phyloP scores from a whole-genome alignment of 2,797 vertebrate genomes.

The Enteromius unitaeniatus region DNA sequence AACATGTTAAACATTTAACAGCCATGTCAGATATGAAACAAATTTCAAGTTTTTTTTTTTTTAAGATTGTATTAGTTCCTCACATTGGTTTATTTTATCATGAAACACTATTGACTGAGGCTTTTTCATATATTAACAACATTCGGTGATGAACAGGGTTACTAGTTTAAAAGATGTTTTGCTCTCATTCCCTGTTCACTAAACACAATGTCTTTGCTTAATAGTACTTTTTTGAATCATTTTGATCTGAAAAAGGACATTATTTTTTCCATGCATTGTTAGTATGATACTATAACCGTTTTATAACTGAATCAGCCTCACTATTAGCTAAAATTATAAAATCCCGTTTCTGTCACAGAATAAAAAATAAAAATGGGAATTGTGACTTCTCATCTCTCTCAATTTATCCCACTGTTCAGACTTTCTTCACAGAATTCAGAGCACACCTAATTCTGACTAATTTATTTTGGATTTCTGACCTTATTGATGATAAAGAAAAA shows the following conservation, averaged over 20 bases:
- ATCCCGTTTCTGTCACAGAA: neutral
- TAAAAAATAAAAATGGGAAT: neutral
- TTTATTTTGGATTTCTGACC: neutral
- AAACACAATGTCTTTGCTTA: neutral
- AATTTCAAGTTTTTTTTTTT: neutral
- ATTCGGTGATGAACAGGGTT: neutral
- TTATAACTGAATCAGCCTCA: neutral
- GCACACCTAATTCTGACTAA: neutral
- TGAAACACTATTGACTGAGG: neutral
- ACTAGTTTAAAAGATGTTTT: neutral
- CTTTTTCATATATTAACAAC: neutral
- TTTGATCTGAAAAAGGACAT: neutral
- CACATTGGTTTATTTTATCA: neutral
- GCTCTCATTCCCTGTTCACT: neutral
- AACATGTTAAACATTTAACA: constrained; percentile 2
- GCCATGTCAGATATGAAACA: neutral
- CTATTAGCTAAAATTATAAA: too few species aligned
- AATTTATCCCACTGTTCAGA: neutral
- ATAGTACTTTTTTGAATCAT: neutral
- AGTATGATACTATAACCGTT: neutral
- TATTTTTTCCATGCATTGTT: neutral
- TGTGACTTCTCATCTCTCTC: too few species aligned
- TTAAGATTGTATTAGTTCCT: neutral
- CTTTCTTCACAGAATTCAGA: too few species aligned
- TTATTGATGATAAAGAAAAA: neutral